Evolutionary conservation across 2,888 invertebrate species (phyloP), one percentile per base, ranked within the genome.

Genomic region (Rhodophaea formosa): DNA sequence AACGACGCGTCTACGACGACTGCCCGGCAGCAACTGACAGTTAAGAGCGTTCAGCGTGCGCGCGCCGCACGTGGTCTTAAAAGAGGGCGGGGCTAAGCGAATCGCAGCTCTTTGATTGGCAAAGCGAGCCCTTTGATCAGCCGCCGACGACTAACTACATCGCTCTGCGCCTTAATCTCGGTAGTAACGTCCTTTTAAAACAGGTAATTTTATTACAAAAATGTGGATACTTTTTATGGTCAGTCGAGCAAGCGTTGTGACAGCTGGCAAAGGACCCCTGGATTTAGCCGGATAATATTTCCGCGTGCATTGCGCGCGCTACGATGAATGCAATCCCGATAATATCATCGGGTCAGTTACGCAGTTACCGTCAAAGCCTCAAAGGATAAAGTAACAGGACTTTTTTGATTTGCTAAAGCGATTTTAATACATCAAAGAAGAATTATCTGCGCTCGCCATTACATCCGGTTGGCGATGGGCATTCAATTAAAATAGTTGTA

Each of bases 161-260:
- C 83, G 82, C 84, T 85, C 79, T 85, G 83, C 78, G 85, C 87
- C 89, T 90, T 90, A 91, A 91, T 90, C 90, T 90, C 89, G 79
- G 87, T 86, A 90, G 86, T 88, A 88, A 87, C 84, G 83, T 90
- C 84, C 89, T 88, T 89, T 90, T 88, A 90, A 90, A 90, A 89
- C 88, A 88, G 86, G 90, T 90, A 90, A 90, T 89, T 87, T 89
- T 84, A 88, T 90, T 89, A 86, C 80, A 88, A 89, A 88, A 88
- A 86, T 83, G 82, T 82, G 78, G 72, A 83, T 82, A 84, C 80
- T 83, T 85, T 88, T 86, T 83, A 83, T 82, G 85, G 82, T 82
- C 83, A 86, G 81, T 80, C 81, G 81, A 82, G 81, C 81, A 79
- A 80, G 73, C 77, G 74, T 64, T 69, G 74, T 71, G 72, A 61